phyloP scores from a whole-genome alignment of 2,113 vertebrate genomes.

The Protobothrops mucrosquamatus region DNA sequence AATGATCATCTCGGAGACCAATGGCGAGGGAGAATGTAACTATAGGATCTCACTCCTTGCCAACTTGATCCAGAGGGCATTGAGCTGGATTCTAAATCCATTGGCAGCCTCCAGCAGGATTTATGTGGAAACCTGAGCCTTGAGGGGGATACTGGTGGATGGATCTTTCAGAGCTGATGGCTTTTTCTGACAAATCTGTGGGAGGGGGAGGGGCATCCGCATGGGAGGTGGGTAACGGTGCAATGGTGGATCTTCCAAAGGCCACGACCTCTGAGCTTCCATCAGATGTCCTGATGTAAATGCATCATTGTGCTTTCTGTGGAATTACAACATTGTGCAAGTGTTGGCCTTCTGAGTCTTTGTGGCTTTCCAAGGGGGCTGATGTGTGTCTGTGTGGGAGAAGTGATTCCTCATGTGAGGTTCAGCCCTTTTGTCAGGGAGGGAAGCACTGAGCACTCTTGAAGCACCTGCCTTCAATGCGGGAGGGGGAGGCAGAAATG shows the following conservation, averaged over 20 bases:
- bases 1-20: neutral
- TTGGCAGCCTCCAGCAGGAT: neutral
- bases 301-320: neutral
- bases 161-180: neutral
- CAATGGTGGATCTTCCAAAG: neutral
- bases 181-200: neutral
- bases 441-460: neutral
- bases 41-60: neutral
- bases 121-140: neutral
- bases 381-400: neutral
- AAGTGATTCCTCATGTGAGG: neutral
- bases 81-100: neutral
- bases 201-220: neutral
- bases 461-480: neutral
- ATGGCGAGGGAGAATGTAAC: neutral
- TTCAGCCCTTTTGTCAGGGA: neutral
- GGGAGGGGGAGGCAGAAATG: neutral
- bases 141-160: neutral
- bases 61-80: neutral
- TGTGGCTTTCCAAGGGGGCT: neutral
- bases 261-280: neutral
- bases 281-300: neutral
- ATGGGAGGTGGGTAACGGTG: accelerated
- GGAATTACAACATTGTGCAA: neutral
- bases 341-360: neutral